Evolutionary conservation across 2,888 invertebrate species (phyloP), one percentile per base, ranked within the genome.

Genomic region (Patella depressa): DNA sequence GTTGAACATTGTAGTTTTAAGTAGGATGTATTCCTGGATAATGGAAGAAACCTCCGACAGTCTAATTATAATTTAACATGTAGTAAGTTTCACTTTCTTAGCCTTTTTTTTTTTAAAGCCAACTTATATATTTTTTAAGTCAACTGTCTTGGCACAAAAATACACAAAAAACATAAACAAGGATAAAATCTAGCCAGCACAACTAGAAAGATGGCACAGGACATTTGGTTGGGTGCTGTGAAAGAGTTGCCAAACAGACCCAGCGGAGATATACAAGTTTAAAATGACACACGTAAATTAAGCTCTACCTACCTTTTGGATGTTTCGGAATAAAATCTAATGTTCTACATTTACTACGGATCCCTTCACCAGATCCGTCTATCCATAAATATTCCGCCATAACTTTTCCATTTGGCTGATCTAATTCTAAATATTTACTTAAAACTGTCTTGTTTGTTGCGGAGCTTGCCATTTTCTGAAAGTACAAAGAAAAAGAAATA

Each of bases 351-450:
- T 91, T 91, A 74, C 85, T 83, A 17, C 91, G 80, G 19, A 91
- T 78, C 5, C 89, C 86, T 75, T 91, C 88, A 0, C 90, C 89
- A 2, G 89, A 87, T 3, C 90, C 91, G 81, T 91, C 91, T 9
- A 91, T 89, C 91, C 91, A 91, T 65, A 91, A 81, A 76, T 91
- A 91, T 82, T 89, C 90, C 17, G 85, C 85, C 84, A 88, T 87
- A 53, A 88, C 85, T 34, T 76, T 69, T 3, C 83, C 83, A 15
- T 81, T 82, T 0, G 84, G 83, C 71, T 81, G 77, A 3, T 81
- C 82, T 34, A 88, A 75, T 45, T 80, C 76, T 79, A 85, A 74
- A 71, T 87, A 88, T 12, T 84, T 77, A 57, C 76, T 71, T 11
- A 86, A 75, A 7, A 85, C 81, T 19, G 65, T 71, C 72, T 86